A percentile compares a stretch with the other conserved stretches of the same genome.
Evolutionary conservation across 2,888 invertebrate genomes (phyloP).

Genomic region (Ariolimax columbianus): DNA sequence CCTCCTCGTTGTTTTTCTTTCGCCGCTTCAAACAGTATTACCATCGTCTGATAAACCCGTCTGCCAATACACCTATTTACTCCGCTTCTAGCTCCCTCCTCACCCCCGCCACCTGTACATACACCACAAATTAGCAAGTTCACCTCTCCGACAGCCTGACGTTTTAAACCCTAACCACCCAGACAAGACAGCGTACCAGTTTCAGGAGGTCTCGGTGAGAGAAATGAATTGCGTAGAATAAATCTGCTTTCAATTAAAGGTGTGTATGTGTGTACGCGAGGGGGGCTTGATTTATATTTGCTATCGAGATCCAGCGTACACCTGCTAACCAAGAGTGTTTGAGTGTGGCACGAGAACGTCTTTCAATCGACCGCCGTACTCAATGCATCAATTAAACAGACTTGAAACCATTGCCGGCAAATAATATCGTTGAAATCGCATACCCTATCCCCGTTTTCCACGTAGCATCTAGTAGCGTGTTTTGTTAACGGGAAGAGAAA

Average conservation of each 20-base stretch:
- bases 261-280: not conserved
- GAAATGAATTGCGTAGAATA: not conserved
- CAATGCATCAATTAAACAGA: no score
- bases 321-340: no score
- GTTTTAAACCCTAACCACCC: conserved; percentile 1
- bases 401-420: no score
- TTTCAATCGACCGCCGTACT: no score
- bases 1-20: not conserved
- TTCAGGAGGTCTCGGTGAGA: not conserved
- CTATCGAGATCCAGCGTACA: not conserved
- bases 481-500: no score
- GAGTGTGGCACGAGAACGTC: no score
- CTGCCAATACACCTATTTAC: not conserved
- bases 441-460: no score
- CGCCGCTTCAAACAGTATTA: not conserved
- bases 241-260: not conserved
- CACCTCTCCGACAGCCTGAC: not conserved
- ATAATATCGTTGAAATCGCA: no score
- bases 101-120: conserved; percentile 32
- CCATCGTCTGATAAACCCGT: conserved; percentile 18
- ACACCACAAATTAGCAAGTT: conserved; percentile 27
- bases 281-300: not conserved
- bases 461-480: no score
- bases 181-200: not conserved
- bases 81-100: not conserved